Evolutionary conservation across 2,888 invertebrate species (phyloP).

Genomic region (Agrochola litura): DNA sequence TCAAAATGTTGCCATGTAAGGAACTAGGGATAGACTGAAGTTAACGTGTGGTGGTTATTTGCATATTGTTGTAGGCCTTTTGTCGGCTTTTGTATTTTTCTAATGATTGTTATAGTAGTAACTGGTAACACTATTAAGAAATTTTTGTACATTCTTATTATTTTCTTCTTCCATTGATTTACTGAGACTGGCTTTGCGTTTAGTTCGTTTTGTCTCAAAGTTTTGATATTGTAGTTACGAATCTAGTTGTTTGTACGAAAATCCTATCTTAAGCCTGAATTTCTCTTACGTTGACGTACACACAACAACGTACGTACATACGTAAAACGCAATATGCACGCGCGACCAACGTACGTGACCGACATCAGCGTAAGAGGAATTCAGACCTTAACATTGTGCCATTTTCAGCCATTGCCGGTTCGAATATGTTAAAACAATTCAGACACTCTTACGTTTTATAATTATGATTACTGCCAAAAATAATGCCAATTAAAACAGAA

Average conservation of each 20-base stretch:
- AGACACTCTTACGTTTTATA: too few relatives aligned
- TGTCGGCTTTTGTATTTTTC: slow-evolving; percentile 71
- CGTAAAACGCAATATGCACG: too few relatives aligned
- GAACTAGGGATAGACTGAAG: slow-evolving; percentile 66
- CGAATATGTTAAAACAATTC: too few relatives aligned
- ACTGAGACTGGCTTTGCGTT: slow-evolving; percentile 45
- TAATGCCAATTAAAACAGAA: too few relatives aligned
- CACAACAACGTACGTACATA: too few relatives aligned
- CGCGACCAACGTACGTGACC: too few relatives aligned
- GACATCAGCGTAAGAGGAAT: too few relatives aligned
- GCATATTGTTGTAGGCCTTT: slow-evolving; percentile 61
- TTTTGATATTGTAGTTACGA: slow-evolving; percentile 39
- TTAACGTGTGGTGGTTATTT: slow-evolving; percentile 58
- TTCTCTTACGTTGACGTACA: too few relatives aligned
- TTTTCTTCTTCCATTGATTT: slow-evolving; percentile 43
- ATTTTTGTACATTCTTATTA: slow-evolving; percentile 52
- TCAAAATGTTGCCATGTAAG: slow-evolving; percentile 54
- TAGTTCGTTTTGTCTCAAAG: slow-evolving; percentile 49
- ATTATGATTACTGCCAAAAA: too few relatives aligned
- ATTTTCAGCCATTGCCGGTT: neutral
- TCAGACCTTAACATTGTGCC: neutral
- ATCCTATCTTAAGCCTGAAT: slow-evolving; percentile 8
- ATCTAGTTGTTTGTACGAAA: slow-evolving; percentile 41
- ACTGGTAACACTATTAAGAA: slow-evolving; percentile 37
- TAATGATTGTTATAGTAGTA: slow-evolving; percentile 45